A percentile compares a stretch with the other conserved stretches of the same genome.
Evolutionary conservation across 1,140 invertebrate species (phyloP).

Genomic region (Hesperophylax magnus): DNA sequence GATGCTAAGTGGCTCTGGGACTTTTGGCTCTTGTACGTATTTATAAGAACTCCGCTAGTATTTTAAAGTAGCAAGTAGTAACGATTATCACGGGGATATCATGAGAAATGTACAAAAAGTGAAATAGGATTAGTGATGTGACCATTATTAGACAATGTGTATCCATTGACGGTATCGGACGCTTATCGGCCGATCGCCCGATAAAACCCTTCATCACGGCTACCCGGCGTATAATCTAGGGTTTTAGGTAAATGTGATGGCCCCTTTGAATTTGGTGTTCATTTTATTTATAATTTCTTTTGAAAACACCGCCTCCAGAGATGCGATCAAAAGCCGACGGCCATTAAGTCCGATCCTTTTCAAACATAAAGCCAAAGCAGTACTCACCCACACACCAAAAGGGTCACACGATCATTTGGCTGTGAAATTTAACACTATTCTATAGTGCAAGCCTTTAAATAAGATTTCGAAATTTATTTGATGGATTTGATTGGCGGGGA

Average conservation of each 20-base stretch:
- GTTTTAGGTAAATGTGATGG: slow-evolving; percentile 39
- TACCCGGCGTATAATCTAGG: slow-evolving; percentile 20
- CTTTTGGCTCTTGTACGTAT: too few relatives aligned
- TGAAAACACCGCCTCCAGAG: slow-evolving; percentile 43
- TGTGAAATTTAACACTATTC: background rate
- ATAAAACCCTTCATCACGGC: background rate
- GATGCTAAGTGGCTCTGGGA: too few relatives aligned
- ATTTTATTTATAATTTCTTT: slow-evolving; percentile 56
- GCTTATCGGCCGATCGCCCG: slow-evolving; percentile 12
- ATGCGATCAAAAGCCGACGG: slow-evolving; percentile 43
- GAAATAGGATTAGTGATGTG: background rate
- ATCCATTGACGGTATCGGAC: slow-evolving; percentile 9
- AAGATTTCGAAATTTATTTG: background rate
- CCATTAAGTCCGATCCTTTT: slow-evolving; percentile 30
- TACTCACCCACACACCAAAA: background rate
- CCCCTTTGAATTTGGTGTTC: slow-evolving; percentile 43
- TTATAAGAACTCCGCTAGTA: too few relatives aligned
- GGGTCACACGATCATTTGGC: background rate
- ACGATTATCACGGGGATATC: too few relatives aligned
- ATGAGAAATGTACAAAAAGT: too few relatives aligned
- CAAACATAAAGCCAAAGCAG: background rate
- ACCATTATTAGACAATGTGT: background rate
- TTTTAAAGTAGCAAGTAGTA: too few relatives aligned
- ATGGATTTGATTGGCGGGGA: background rate
- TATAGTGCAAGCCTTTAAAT: background rate